Evolutionary conservation across 2,888 invertebrate genomes (phyloP).

Genomic region (Ariolimax columbianus): DNA sequence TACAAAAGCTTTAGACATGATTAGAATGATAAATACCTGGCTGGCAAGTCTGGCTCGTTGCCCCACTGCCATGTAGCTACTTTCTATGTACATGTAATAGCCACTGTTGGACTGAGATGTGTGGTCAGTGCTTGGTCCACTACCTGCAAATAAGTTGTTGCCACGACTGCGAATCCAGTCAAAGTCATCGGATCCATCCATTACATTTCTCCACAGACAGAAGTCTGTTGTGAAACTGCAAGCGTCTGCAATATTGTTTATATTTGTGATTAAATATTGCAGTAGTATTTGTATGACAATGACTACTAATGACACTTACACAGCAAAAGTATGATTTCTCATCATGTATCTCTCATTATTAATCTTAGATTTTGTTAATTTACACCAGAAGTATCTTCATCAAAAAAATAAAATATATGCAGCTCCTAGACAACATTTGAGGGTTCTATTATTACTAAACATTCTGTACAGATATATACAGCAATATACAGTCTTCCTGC

Average conservation of each 20-base stretch:
- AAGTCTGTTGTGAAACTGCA: constrained; percentile 76
- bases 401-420: too few species aligned
- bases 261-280: not conserved
- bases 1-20: not conserved
- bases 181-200: constrained; percentile 68
- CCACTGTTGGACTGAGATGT: constrained; percentile 57
- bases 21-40: constrained; percentile 39
- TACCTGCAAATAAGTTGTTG: constrained; percentile 62
- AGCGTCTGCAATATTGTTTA: constrained; percentile 57
- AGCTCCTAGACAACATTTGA: too few species aligned
- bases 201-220: constrained; percentile 73
- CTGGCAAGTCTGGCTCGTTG: constrained; percentile 59
- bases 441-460: too few species aligned
- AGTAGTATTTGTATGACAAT: not conserved
- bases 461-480: too few species aligned
- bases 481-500: too few species aligned
- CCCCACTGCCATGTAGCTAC: constrained; percentile 59
- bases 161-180: constrained; percentile 73
- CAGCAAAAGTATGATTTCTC: too few species aligned
- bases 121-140: constrained; percentile 59
- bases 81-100: constrained; percentile 73
- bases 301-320: too few species aligned
- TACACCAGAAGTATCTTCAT: too few species aligned
- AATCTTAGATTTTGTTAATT: too few species aligned
- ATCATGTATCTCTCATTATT: too few species aligned